phyloP scores from a whole-genome alignment of 2,113 vertebrate genomes.

The Dicrurus megarhynchus region DNA sequence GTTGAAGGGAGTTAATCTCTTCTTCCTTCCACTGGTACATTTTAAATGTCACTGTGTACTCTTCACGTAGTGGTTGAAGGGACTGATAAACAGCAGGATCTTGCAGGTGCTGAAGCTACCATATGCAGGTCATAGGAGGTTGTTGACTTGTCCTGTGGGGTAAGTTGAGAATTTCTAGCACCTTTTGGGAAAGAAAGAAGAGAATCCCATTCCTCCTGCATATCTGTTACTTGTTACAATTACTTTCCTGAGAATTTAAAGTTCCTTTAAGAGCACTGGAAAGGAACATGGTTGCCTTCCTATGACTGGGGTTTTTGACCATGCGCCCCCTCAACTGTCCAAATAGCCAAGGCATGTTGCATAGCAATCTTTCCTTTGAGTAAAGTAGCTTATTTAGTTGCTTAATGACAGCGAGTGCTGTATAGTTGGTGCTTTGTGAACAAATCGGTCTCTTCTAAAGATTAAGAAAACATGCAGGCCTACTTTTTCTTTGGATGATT shows the following conservation, averaged over 20 bases:
- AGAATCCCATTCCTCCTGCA: not conserved
- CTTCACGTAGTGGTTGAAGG: not conserved
- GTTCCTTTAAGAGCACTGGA: not conserved
- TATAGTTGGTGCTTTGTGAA: not conserved
- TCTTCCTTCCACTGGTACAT: not conserved
- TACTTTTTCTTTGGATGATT: not conserved
- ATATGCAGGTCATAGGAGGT: not conserved
- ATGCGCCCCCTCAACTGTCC: not conserved
- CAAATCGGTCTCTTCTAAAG: not conserved
- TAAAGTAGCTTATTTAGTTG: not conserved
- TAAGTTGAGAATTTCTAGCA: not conserved
- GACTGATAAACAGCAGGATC: not conserved
- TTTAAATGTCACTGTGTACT: not conserved
- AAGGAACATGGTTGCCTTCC: not conserved
- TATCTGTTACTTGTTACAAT: rapidly evolving
- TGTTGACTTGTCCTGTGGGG: not conserved
- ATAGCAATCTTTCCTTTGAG: not conserved
- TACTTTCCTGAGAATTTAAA: not conserved
- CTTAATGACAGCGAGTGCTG: not conserved
- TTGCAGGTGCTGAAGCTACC: not conserved
- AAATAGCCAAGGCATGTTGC: not conserved
- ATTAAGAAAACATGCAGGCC: not conserved
- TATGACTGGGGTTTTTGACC: not conserved
- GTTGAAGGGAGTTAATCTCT: not conserved
- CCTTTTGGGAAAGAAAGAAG: not conserved